Conservation (phyloP, 2,113 vertebrate genomes). For the Amblyornis subalaris region DNA sequence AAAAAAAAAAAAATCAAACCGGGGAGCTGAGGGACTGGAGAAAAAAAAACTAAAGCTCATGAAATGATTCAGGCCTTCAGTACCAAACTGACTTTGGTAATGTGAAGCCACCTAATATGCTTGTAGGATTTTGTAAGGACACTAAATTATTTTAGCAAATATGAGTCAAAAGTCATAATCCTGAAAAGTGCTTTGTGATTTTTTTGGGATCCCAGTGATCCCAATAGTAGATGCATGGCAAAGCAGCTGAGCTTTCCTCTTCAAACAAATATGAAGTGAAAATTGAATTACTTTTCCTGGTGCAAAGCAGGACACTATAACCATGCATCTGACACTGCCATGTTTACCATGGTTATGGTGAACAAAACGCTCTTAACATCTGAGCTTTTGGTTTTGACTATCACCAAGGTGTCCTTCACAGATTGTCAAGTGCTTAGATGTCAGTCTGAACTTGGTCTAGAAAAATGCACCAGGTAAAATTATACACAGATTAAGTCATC, state of each 20-base stretch:
- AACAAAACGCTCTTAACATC: neutral
- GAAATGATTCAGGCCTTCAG: neutral
- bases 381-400: neutral
- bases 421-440: neutral
- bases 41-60: neutral
- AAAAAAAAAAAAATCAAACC: neutral
- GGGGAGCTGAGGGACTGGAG: neutral
- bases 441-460: neutral
- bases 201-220: neutral
- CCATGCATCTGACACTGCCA: accelerated
- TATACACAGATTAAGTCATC: neutral
- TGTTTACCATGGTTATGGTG: neutral
- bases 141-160: neutral
- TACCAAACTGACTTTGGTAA: neutral
- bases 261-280: neutral
- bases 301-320: neutral
- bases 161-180: neutral
- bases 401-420: neutral
- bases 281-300: neutral
- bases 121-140: neutral
- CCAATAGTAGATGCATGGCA: neutral
- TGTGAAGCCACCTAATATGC: neutral
- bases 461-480: neutral
- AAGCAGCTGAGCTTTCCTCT: neutral
- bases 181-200: neutral